Conservation (phyloP, 2,113 vertebrate species). For the Dryoscopus gambensis region DNA sequence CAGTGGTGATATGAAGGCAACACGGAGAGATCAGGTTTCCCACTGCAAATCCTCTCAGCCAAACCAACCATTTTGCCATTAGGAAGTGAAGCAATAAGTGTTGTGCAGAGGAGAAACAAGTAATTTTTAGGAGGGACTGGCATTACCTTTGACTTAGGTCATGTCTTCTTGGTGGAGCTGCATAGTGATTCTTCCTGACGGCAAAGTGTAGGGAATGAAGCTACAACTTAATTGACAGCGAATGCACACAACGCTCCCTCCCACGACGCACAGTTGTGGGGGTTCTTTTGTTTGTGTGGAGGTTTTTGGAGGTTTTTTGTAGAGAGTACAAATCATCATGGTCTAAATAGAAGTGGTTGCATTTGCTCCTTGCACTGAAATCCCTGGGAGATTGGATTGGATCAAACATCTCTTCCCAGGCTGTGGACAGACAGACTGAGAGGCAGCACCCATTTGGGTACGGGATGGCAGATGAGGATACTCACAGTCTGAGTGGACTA, state of each 20-base stretch:
- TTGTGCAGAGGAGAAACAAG: neutral
- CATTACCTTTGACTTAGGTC: neutral
- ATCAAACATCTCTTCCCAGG: neutral
- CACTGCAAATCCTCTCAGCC: conserved; percentile 33
- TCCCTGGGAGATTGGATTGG: neutral
- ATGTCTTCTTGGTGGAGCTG: neutral
- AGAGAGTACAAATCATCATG: neutral
- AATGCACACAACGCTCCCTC: neutral
- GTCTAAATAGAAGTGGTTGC: neutral
- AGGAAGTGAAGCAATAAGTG: neutral
- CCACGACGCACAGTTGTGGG: neutral
- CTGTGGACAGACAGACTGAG: neutral
- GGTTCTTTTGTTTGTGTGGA: neutral
- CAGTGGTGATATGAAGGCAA: neutral
- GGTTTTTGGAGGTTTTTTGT: neutral
- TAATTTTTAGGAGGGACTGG: neutral
- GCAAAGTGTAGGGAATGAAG: neutral
- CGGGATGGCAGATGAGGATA: neutral
- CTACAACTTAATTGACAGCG: neutral
- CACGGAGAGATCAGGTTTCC: neutral
- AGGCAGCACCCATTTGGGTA: neutral
- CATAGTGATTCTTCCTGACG: neutral
- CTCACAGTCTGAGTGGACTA: neutral
- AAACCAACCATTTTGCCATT: neutral
- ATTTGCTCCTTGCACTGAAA: neutral